Evolutionary conservation across 2,113 vertebrate species (phyloP), one percentile per base, ranked within the genome.

Genomic region (Rhea pennata): DNA sequence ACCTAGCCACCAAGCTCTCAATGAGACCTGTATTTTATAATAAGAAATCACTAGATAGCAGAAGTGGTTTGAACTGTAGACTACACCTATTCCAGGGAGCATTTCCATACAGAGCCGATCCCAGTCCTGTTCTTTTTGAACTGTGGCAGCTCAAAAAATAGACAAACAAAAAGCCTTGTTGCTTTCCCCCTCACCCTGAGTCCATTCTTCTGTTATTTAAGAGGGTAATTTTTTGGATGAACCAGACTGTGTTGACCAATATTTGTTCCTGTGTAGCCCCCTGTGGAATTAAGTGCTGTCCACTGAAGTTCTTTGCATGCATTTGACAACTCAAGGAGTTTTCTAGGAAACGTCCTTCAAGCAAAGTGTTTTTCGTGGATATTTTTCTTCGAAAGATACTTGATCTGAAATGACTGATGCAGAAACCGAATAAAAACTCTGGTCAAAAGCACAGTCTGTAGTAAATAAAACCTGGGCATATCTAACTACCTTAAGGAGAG

Each of bases 291-390:
- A 64, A 71, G 50, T 44, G 56, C 77, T 64, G 44, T 83, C 84
- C 56, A 15, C 36, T 91, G 81, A 80, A 87, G 51, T 87, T 91
- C 84, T 71, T 50, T 95, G 91, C 92, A 88, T 95, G 91, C 39
- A 46, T 90, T 93, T 90, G 59, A 76, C 64, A 91, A 77, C 87
- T 67, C 58, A 16, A 86, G 88, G 93, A 80, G 61, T 92, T 90
- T 94, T 93, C 89, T 93, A 95, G 89, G 54, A 96, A 84, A 84
- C 16, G 72, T 78, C 73, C 92, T 86, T 86, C 86, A 87, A 96
- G 75, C 72, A 80, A 94, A 62, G 10, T 75, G 22, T 48, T 96
- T 87, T 91, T 77, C 5, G 21, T 81, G 29, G 72, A 44, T 90
- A 20, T 80, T 85, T 92, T 94, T 74, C 84, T 59, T 86, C 59